Evolutionary conservation across 2,888 invertebrate genomes (phyloP).

Genomic region (Pyralis farinalis): DNA sequence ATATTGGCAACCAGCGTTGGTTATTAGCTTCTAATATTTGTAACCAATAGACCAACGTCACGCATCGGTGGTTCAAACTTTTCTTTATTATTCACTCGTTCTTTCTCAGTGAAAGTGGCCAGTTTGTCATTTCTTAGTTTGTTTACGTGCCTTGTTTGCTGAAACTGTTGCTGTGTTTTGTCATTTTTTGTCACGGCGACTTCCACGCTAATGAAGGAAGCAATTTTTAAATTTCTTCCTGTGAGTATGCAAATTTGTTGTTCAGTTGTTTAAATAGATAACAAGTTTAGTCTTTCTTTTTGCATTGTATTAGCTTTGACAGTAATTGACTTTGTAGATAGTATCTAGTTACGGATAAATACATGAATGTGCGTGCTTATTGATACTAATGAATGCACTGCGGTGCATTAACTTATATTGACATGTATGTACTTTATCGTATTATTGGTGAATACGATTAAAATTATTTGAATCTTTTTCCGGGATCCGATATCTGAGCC

Average conservation of each 20-base stretch:
- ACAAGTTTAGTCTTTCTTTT: not conserved
- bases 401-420: conserved; percentile 31
- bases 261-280: not conserved
- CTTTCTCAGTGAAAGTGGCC: conserved; percentile 63
- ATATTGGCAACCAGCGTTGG: not conserved
- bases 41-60: conserved; percentile 23
- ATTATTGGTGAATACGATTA: too few relatives aligned
- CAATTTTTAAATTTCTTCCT: conserved; percentile 1
- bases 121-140: conserved; percentile 55
- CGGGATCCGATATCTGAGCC: too few relatives aligned
- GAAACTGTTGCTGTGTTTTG: conserved; percentile 20
- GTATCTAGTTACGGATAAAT: not conserved
- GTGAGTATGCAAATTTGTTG: conserved; percentile 1
- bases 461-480: too few relatives aligned
- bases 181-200: conserved; percentile 29
- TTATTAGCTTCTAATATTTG: conserved; percentile 7
- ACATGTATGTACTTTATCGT: too few relatives aligned
- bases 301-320: not conserved
- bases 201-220: conserved; percentile 37
- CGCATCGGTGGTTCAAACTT: conserved; percentile 42
- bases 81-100: conserved; percentile 53
- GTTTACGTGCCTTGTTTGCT: conserved; percentile 56
- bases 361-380: conserved; percentile 11
- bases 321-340: too few relatives aligned
- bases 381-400: conserved; percentile 20